Percentiles rank a stretch among this genome's conserved stretches.
Evolutionary conservation across 2,888 invertebrate species (phyloP).

Genomic region (Pyrochroa serraticornis): DNA sequence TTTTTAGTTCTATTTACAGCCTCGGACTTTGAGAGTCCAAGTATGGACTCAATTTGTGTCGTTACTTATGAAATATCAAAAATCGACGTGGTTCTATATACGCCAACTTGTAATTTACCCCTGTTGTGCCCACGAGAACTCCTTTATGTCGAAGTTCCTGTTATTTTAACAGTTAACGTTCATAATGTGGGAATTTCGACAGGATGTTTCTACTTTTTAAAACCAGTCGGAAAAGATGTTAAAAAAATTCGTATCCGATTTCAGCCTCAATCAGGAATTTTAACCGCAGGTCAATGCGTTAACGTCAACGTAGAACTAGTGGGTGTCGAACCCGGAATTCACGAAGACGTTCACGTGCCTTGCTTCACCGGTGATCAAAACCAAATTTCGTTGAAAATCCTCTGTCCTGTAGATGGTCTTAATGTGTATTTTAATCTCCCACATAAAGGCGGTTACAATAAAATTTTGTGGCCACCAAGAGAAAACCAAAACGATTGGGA

Average conservation of each 20-base stretch:
- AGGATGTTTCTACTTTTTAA: constrained; percentile 44
- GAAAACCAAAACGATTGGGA: neutral
- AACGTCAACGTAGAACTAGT: constrained; percentile 44
- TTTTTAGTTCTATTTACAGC: constrained; percentile 39
- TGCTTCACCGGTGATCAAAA: constrained; percentile 51
- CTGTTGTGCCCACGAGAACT: constrained; percentile 47
- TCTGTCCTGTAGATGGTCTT: constrained; percentile 52
- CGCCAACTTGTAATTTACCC: constrained; percentile 40
- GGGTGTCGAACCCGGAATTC: constrained; percentile 50
- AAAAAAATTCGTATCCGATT: constrained; percentile 45
- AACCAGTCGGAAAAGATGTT: constrained; percentile 46
- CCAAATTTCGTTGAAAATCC: constrained; percentile 46
- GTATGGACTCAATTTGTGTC: constrained; percentile 39
- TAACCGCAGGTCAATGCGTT: constrained; percentile 39
- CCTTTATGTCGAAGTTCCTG: constrained; percentile 46
- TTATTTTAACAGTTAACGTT: constrained; percentile 43
- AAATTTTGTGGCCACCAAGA: constrained; percentile 46
- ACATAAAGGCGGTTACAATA: constrained; percentile 30
- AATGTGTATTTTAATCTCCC: constrained; percentile 53
- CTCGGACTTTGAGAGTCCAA: constrained; percentile 9
- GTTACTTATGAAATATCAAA: constrained; percentile 46
- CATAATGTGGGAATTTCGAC: constrained; percentile 47
- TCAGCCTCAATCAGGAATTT: constrained; percentile 45
- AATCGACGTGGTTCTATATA: constrained; percentile 43
- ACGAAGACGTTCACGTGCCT: constrained; percentile 52